Evolutionary conservation across 2,888 invertebrate genomes (phyloP).

Genomic region (Pristionchus fissidentatus): DNA sequence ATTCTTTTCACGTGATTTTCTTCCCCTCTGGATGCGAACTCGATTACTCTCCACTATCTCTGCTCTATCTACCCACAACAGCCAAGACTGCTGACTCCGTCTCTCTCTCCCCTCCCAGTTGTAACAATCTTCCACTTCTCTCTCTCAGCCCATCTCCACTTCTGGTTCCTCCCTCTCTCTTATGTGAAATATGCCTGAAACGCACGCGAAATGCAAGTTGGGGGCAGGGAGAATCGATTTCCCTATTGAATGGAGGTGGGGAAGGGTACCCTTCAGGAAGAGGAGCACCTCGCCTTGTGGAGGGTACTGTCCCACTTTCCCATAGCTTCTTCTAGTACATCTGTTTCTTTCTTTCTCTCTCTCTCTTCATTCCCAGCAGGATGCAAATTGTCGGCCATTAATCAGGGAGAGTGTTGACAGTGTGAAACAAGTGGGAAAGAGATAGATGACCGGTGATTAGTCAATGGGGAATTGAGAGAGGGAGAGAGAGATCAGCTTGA

Average conservation of each 20-base stretch:
- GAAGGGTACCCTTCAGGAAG: too few species aligned
- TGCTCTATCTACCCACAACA: neutral
- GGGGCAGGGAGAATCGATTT: neutral
- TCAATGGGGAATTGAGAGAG: neutral
- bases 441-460: neutral
- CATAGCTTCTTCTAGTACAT: neutral
- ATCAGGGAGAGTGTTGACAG: constrained; percentile 7
- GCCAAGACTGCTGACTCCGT: neutral
- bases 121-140: constrained; percentile 23
- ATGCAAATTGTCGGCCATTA: constrained; percentile 38
- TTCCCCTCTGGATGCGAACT: neutral
- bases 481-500: neutral
- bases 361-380: constrained; percentile 13
- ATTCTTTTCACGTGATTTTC: neutral
- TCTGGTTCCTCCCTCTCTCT: neutral
- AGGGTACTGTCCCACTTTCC: neutral
- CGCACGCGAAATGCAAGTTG: neutral
- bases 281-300: neutral
- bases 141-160: neutral
- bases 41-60: neutral
- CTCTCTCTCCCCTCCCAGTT: neutral
- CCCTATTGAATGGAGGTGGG: too few species aligned
- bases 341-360: neutral
- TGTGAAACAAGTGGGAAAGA: constrained; percentile 24
- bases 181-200: constrained; percentile 18